Percentiles rank a stretch among this genome's conserved stretches.
Evolutionary conservation across 2,113 vertebrate species (phyloP).

Genomic region (Brachypodius melanocephalos): DNA sequence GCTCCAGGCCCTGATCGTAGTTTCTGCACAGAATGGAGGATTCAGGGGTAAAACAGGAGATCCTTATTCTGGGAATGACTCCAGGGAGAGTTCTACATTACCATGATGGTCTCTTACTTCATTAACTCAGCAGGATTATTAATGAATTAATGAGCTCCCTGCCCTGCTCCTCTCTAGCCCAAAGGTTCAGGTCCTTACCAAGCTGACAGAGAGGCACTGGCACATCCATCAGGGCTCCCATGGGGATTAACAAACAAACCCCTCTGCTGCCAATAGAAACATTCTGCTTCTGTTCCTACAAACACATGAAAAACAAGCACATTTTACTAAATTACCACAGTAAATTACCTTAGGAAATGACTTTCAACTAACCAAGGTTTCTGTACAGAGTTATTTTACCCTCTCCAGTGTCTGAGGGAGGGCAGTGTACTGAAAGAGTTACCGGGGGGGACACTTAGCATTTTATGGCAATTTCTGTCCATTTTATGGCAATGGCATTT

Average conservation of each 20-base stretch:
- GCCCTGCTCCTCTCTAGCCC: neutral
- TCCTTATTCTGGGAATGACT: neutral
- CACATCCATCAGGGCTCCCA: neutral
- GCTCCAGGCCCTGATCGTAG: neutral
- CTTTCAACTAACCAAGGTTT: neutral
- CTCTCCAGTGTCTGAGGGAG: neutral
- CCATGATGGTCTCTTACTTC: no score
- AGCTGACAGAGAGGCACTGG: neutral
- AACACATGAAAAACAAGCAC: neutral
- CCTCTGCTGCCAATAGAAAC: neutral
- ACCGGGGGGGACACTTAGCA: neutral
- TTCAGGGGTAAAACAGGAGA: neutral
- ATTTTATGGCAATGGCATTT: neutral
- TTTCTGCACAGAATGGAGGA: neutral
- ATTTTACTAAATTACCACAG: neutral
- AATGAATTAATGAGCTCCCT: neutral
- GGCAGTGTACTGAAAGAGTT: neutral
- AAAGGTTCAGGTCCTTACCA: constrained; percentile 4
- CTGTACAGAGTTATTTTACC: neutral
- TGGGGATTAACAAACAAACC: neutral
- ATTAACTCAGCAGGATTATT: neutral
- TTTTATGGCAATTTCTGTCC: neutral
- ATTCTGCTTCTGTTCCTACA: neutral
- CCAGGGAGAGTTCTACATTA: neutral
- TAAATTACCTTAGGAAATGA: neutral